These are phyloP conservation scores for Tarsius wallacei DNA, from an alignment of 2,797 vertebrate species.

Conservation along the genomic window DNA sequence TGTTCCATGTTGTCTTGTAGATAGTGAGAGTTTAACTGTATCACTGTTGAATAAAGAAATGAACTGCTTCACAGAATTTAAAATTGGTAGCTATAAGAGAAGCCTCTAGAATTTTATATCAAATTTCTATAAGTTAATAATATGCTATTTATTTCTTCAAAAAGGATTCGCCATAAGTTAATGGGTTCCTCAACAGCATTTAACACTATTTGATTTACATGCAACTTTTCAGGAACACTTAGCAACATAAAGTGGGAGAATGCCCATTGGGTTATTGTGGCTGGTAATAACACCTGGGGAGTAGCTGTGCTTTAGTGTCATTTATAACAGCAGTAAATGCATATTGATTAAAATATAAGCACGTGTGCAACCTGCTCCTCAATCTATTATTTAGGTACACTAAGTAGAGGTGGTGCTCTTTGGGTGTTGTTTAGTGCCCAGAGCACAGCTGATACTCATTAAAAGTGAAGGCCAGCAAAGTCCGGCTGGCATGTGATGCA, in stretches of 20 bases:
- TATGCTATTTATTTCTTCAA: background rate
- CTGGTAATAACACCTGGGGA: slow-evolving; percentile 49
- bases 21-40: background rate
- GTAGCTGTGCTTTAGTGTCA: slow-evolving; percentile 25
- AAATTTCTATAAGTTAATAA: slow-evolving; percentile 25
- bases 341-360: slow-evolving; percentile 61
- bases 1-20: background rate
- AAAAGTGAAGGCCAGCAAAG: slow-evolving; percentile 51
- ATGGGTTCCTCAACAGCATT: background rate
- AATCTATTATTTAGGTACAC: slow-evolving; percentile 53
- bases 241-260: background rate
- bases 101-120: background rate
- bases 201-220: slow-evolving; percentile 55
- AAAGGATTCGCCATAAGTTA: background rate
- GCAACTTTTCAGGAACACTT: slow-evolving; percentile 58
- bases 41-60: background rate
- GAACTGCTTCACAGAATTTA: slow-evolving; percentile 20
- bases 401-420: background rate
- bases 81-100: background rate
- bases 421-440: background rate
- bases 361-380: background rate
- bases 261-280: slow-evolving; percentile 28
- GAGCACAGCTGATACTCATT: slow-evolving; percentile 18
- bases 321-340: slow-evolving; percentile 62
- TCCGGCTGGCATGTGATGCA: background rate